Percentiles rank a stretch among this genome's conserved stretches.
Conservation (phyloP, 2,113 vertebrate genomes). For the Urocolius indicus region DNA sequence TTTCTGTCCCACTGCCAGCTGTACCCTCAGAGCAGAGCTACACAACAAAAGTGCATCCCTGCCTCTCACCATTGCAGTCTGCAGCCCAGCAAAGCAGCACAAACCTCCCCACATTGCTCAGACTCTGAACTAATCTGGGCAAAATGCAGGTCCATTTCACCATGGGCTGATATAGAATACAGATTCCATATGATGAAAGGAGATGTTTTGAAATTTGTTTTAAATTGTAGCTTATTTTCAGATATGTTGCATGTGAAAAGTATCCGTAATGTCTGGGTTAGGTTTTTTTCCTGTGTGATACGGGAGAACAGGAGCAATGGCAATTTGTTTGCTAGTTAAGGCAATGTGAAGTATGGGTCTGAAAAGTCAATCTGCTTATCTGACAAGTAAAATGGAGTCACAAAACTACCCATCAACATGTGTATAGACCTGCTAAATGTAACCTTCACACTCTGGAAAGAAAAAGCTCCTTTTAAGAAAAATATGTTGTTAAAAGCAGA, state of each 20-base stretch:
- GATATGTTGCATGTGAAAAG: background rate
- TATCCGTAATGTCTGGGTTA: background rate
- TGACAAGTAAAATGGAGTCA: background rate
- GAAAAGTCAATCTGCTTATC: background rate
- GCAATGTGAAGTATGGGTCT: background rate
- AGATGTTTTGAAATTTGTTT: background rate
- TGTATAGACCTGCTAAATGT: background rate
- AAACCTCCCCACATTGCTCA: accelerated
- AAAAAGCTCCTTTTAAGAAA: background rate
- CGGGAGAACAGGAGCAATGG: background rate
- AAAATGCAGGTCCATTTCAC: accelerated
- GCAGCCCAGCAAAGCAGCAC: background rate
- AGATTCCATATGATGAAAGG: background rate
- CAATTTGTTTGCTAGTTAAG: background rate
- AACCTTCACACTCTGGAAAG: background rate
- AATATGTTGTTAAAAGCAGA: background rate
- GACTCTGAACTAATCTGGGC: background rate
- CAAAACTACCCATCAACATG: background rate
- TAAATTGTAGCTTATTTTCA: background rate
- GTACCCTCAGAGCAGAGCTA: background rate
- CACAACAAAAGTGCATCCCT: accelerated
- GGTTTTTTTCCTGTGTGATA: background rate
- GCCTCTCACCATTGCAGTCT: accelerated
- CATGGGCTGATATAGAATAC: background rate
- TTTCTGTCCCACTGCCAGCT: background rate